Conservation (phyloP, 2,797 vertebrate species). For the Enteromius paludinosus region DNA sequence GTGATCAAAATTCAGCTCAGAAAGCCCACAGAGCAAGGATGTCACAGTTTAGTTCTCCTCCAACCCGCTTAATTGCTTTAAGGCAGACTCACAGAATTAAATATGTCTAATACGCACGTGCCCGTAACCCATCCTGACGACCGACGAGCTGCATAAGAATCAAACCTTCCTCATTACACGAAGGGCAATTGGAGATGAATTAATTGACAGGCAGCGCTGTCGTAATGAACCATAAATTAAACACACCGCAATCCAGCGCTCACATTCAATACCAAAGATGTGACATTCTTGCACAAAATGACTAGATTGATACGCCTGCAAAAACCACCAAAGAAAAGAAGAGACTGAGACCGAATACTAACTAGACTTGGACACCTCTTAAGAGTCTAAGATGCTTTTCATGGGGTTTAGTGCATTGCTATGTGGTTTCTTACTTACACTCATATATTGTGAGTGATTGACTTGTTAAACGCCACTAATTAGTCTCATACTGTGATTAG, state of each 20-base stretch:
- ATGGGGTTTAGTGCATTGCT: neutral
- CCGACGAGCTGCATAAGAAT: slow-evolving; percentile 2
- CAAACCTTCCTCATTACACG: slow-evolving; percentile 14
- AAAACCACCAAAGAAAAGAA: neutral
- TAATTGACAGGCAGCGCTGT: slow-evolving; percentile 21
- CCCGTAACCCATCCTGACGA: slow-evolving; percentile 3
- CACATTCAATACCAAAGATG: slow-evolving; percentile 21
- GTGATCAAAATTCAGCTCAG: slow-evolving; percentile 48
- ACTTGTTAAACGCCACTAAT: neutral
- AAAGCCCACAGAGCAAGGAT: slow-evolving; percentile 40
- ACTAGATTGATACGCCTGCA: neutral
- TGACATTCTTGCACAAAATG: slow-evolving; percentile 21
- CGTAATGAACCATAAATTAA: slow-evolving; percentile 26
- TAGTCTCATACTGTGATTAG: neutral
- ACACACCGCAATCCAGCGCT: neutral
- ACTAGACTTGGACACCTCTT: neutral
- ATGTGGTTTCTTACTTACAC: neutral
- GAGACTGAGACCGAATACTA: neutral
- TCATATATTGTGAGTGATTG: neutral
- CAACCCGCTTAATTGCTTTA: slow-evolving; percentile 32
- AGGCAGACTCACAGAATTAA: slow-evolving; percentile 22
- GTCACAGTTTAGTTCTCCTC: slow-evolving; percentile 44
- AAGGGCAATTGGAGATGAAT: slow-evolving; percentile 26
- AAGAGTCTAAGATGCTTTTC: neutral
- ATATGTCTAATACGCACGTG: neutral